A percentile compares a stretch with the other conserved stretches of the same genome.
These are phyloP conservation scores for Genyomyrus donnyi DNA, from an alignment of 2,113 vertebrate genomes.

Conservation along the genomic window DNA sequence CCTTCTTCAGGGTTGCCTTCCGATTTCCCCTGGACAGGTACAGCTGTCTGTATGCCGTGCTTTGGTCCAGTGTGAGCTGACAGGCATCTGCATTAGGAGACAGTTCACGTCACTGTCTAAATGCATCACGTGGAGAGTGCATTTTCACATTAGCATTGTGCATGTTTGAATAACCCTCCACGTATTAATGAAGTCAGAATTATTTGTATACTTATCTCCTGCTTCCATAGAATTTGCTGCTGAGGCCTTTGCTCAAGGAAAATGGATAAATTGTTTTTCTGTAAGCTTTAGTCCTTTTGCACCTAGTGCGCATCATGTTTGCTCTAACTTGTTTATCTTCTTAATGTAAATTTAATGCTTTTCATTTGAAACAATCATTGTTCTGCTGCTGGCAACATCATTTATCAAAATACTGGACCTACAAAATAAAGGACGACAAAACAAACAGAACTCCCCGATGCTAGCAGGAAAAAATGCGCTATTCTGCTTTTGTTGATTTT, in stretches of 20 bases:
- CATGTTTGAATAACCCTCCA: neutral
- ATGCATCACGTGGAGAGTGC: neutral
- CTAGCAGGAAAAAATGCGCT: neutral
- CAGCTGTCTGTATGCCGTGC: slow-evolving; percentile 65
- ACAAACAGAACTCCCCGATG: neutral
- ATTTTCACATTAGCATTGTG: neutral
- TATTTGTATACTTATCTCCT: neutral
- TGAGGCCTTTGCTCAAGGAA: neutral
- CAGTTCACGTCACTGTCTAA: neutral
- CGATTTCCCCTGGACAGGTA: slow-evolving; percentile 61
- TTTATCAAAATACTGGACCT: neutral
- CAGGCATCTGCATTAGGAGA: slow-evolving; percentile 49
- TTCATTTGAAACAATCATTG: neutral
- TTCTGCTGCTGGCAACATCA: neutral
- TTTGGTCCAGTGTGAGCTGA: slow-evolving; percentile 59
- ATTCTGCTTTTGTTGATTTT: slow-evolving; percentile 6
- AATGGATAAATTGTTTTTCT: neutral
- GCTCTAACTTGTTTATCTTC: neutral
- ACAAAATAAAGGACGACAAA: neutral
- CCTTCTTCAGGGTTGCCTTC: slow-evolving; percentile 61
- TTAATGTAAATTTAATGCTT: neutral
- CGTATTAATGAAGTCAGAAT: neutral
- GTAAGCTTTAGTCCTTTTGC: neutral
- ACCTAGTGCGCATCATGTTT: neutral
- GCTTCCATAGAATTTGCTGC: neutral